A percentile compares a stretch with the other conserved stretches of the same genome.
These are phyloP conservation scores for Rutilus rutilus DNA, from an alignment of 2,113 vertebrate species.

Conservation along the genomic window DNA sequence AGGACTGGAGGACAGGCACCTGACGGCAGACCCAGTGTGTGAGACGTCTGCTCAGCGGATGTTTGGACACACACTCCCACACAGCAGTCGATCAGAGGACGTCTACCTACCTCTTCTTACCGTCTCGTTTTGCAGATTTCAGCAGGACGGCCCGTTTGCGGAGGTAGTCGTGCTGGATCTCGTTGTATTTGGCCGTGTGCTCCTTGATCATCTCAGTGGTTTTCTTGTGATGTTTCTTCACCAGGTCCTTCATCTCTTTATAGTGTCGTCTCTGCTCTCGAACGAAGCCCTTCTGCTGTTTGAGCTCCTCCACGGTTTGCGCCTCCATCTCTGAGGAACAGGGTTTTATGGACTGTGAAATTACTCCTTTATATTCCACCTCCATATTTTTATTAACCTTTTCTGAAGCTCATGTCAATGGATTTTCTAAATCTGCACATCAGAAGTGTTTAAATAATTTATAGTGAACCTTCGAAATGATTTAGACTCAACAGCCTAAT, in stretches of 20 bases:
- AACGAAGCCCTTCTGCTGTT: conserved; percentile 91
- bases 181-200: conserved; percentile 86
- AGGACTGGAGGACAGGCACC: conserved; percentile 79
- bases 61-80: not conserved
- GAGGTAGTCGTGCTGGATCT: conserved; percentile 85
- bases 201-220: conserved; percentile 92
- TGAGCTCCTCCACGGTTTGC: conserved; percentile 86
- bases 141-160: conserved; percentile 79
- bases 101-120: conserved; percentile 87
- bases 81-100: not conserved
- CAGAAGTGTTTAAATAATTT: not conserved
- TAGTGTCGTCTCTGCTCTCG: conserved; percentile 95
- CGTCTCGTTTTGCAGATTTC: conserved; percentile 87
- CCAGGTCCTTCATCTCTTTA: conserved; percentile 97
- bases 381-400: not conserved
- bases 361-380: not conserved
- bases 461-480: not conserved
- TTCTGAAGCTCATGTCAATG: not conserved
- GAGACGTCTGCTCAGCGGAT: not conserved
- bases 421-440: not conserved
- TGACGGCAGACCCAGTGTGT: conserved; percentile 31
- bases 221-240: conserved; percentile 95
- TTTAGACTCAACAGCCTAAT: not conserved
- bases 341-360: not conserved
- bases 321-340: conserved; percentile 83